These are phyloP conservation scores for Temnothorax longispinosus DNA, from an alignment of 1,140 invertebrate species.

Conservation along the genomic window DNA sequence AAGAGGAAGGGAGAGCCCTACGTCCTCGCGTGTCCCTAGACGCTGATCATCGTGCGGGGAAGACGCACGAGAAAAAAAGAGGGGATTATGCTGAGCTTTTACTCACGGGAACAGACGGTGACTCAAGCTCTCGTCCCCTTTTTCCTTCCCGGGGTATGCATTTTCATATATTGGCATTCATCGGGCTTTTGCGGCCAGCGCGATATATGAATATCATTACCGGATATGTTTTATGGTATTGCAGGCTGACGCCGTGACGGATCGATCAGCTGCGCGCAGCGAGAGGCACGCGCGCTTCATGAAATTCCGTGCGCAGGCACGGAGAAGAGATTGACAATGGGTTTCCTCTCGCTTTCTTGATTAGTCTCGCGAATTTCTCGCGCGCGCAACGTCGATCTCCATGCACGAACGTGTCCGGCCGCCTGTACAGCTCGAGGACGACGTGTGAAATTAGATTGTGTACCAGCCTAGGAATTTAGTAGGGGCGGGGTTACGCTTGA, in stretches of 20 bases:
- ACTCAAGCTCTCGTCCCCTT: slow-evolving; percentile 10
- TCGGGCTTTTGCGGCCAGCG: slow-evolving; percentile 59
- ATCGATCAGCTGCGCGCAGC: slow-evolving; percentile 76
- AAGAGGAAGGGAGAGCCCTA: slow-evolving; percentile 55
- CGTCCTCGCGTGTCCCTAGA: slow-evolving; percentile 67
- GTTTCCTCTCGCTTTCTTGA: slow-evolving; percentile 47
- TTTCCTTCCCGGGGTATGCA: slow-evolving; percentile 14
- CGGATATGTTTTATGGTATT: slow-evolving; percentile 74
- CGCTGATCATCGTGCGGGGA: slow-evolving; percentile 70
- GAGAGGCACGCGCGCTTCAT: slow-evolving; percentile 59
- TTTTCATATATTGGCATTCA: slow-evolving; percentile 72
- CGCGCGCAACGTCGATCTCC: slow-evolving; percentile 43
- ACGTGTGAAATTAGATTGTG: slow-evolving; percentile 56
- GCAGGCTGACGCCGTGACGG: slow-evolving; percentile 76
- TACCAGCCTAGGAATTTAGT: slow-evolving; percentile 34
- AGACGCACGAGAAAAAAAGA: slow-evolving; percentile 33
- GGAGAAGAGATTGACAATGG: slow-evolving; percentile 21
- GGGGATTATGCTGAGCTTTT: slow-evolving; percentile 58
- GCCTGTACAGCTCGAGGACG: neutral
- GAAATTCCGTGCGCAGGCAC: slow-evolving; percentile 56
- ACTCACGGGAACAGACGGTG: slow-evolving; percentile 70
- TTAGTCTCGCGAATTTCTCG: slow-evolving; percentile 34
- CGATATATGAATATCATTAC: slow-evolving; percentile 81
- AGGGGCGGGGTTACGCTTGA: neutral
- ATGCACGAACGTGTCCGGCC: slow-evolving; percentile 1